Evolutionary conservation across 2,113 vertebrate species (phyloP).

Genomic region (Chaetorhynchus papuensis): DNA sequence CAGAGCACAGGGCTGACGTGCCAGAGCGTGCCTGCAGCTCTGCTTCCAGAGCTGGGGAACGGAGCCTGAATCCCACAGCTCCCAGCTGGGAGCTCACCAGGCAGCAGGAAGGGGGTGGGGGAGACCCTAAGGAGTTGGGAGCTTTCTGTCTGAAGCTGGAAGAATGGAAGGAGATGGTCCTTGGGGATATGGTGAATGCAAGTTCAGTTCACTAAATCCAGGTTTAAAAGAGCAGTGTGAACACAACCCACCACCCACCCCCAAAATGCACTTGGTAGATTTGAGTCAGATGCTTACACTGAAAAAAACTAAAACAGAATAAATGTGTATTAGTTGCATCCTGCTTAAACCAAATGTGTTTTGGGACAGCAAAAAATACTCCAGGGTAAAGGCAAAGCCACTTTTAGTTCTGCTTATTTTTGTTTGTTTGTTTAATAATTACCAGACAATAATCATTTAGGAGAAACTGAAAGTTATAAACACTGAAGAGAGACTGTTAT

Average conservation of each 20-base stretch:
- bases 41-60: neutral
- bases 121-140: neutral
- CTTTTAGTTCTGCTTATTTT: neutral
- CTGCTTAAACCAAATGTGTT: neutral
- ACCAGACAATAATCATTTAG: neutral
- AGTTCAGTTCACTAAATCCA: neutral
- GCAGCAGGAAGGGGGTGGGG: neutral
- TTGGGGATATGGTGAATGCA: neutral
- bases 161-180: neutral
- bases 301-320: neutral
- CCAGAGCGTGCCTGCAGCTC: neutral
- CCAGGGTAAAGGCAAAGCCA: neutral
- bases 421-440: constrained; percentile 43
- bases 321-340: neutral
- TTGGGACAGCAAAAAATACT: neutral
- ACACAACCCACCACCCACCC: neutral
- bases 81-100: neutral
- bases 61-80: neutral
- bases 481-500: neutral
- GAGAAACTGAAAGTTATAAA: constrained; percentile 15
- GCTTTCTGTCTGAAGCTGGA: neutral
- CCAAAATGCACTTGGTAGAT: neutral
- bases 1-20: neutral
- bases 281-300: neutral
- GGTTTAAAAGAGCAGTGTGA: neutral